phyloP scores from a whole-genome alignment of 2,888 invertebrate genomes.

The Scaptomyza cyrtandrae region DNA sequence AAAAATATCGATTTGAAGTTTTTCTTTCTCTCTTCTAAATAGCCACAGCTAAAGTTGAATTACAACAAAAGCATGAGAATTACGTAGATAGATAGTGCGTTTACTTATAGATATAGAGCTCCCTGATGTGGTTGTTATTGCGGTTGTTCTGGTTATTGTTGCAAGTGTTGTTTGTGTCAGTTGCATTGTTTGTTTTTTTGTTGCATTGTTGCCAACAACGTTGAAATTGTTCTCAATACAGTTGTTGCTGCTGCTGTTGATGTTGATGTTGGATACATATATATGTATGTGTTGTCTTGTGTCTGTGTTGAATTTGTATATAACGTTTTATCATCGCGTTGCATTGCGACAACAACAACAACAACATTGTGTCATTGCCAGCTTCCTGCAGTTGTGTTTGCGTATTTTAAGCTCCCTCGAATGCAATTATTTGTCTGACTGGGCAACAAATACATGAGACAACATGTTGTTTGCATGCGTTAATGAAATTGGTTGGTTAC shows the following conservation, averaged over 20 bases:
- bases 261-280: too few relatives aligned
- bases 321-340: slow-evolving; percentile 36
- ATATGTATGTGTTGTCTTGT: too few relatives aligned
- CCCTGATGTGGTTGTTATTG: background rate
- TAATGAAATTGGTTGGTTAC: too few relatives aligned
- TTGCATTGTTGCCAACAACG: slow-evolving; percentile 16
- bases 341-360: background rate
- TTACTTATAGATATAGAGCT: background rate
- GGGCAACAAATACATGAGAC: too few relatives aligned
- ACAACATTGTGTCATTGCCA: slow-evolving; percentile 24
- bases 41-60: slow-evolving; percentile 10
- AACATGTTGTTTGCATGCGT: too few relatives aligned
- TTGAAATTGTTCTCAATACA: slow-evolving; percentile 48
- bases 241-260: slow-evolving; percentile 12
- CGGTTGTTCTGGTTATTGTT: background rate
- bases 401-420: too few relatives aligned
- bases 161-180: slow-evolving; percentile 21
- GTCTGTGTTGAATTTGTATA: slow-evolving; percentile 36
- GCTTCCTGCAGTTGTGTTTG: slow-evolving; percentile 17
- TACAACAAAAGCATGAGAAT: background rate
- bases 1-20: too few relatives aligned
- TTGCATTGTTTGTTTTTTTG: slow-evolving; percentile 7
- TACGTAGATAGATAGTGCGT: slow-evolving; percentile 11
- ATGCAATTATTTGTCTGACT: too few relatives aligned
- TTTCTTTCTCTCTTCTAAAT: background rate